phyloP scores from a whole-genome alignment of 1,140 invertebrate species.

The Dendrolimus punctatus region DNA sequence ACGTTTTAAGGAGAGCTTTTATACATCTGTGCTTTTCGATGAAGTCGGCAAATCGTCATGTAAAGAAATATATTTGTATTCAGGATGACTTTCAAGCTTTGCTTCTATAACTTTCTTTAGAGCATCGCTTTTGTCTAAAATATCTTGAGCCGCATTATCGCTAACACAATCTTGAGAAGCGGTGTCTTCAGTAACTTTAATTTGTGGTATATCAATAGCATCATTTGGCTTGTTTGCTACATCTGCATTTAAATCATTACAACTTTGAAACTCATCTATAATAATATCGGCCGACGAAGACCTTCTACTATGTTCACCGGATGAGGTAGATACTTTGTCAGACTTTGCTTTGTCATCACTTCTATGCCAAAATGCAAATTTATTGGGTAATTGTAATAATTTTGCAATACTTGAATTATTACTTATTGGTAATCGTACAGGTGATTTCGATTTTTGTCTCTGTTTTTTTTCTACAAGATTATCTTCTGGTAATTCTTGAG shows the following conservation, averaged over 20 bases:
- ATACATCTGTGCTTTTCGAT: conserved; percentile 67
- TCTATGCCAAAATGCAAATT: conserved; percentile 67
- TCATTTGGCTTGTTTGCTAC: conserved; percentile 7
- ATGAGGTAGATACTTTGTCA: conserved; percentile 34
- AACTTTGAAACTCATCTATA: conserved; percentile 38
- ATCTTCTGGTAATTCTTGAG: conserved; percentile 19
- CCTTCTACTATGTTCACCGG: conserved; percentile 31
- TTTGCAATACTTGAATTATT: conserved; percentile 46
- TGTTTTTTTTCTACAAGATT: conserved; percentile 34
- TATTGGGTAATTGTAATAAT: conserved; percentile 62
- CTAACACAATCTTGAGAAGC: conserved; percentile 28
- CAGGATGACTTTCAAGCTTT: conserved; percentile 53
- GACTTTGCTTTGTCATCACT: conserved; percentile 41
- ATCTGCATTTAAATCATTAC: conserved; percentile 24
- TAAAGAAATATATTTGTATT: conserved; percentile 52
- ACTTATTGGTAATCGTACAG: conserved; percentile 27
- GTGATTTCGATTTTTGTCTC: conserved; percentile 49
- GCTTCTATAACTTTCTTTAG: conserved; percentile 55
- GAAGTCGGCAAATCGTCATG: conserved; percentile 41
- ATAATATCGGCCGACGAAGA: conserved; percentile 33
- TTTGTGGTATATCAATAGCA: conserved; percentile 10
- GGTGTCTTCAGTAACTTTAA: conserved; percentile 22
- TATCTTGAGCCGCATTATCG: conserved; percentile 36
- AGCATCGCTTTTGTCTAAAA: conserved; percentile 50
- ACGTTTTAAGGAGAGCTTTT: conserved; percentile 25